Evolutionary conservation across 2,888 invertebrate genomes (phyloP).

Genomic region (Elegia similella): DNA sequence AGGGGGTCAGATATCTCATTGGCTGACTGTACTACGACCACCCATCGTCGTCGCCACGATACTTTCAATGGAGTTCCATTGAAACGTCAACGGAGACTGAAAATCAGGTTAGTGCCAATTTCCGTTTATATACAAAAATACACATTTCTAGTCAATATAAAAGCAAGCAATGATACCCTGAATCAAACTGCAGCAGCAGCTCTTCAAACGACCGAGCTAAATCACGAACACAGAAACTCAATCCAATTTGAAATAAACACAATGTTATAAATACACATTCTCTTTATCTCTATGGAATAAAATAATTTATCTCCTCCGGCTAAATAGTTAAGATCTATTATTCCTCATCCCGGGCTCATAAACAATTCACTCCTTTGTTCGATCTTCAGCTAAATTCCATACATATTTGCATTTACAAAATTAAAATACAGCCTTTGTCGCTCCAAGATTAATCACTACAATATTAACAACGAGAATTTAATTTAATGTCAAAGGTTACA

Average conservation of each 20-base stretch:
- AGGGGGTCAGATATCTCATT: no score
- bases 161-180: background rate
- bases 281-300: slow-evolving; percentile 3
- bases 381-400: slow-evolving; percentile 10
- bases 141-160: background rate
- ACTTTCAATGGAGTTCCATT: no score
- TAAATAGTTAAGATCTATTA: slow-evolving; percentile 16
- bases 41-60: no score
- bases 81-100: no score
- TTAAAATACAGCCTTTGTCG: slow-evolving; percentile 12
- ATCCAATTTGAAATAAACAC: slow-evolving; percentile 7
- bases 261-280: slow-evolving; percentile 2
- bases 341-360: slow-evolving; percentile 7
- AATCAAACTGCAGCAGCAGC: no score
- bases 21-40: no score
- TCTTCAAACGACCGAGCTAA: background rate
- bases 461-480: background rate
- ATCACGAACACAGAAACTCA: slow-evolving; percentile 3
- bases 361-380: slow-evolving; percentile 18
- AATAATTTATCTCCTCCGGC: slow-evolving; percentile 16
- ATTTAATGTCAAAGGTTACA: background rate
- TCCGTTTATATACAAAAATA: no score
- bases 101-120: no score
- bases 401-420: slow-evolving; percentile 14
- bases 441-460: background rate